phyloP scores from a whole-genome alignment of 2,113 vertebrate species.

The Atlantisia rogersi region DNA sequence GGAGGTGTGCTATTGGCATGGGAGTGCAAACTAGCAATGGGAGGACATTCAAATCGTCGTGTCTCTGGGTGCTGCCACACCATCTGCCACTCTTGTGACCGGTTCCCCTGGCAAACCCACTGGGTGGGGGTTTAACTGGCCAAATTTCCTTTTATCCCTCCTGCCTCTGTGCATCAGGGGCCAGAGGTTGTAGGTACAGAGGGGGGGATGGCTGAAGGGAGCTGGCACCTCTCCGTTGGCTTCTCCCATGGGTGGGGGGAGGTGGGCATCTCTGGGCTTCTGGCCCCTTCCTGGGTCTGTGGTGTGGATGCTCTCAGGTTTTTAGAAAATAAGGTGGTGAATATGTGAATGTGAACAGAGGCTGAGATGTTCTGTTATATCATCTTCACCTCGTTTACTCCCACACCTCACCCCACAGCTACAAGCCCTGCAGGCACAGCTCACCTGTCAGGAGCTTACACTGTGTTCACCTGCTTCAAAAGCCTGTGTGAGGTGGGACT shows the following conservation, averaged over 20 bases:
- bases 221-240: too few relatives aligned
- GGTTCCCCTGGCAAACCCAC: neutral
- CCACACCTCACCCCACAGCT: too few relatives aligned
- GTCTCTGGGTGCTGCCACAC: neutral
- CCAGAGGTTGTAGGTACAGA: too few relatives aligned
- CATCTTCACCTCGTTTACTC: too few relatives aligned
- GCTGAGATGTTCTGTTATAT: too few relatives aligned
- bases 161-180: neutral
- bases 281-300: neutral
- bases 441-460: too few relatives aligned
- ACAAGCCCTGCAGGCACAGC: too few relatives aligned
- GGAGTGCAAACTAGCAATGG: neutral
- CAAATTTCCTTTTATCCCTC: neutral
- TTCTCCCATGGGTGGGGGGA: rapidly evolving
- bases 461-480: too few relatives aligned
- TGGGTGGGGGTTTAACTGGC: neutral
- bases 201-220: neutral
- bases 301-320: too few relatives aligned
- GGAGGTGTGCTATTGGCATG: neutral
- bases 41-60: neutral
- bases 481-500: too few relatives aligned
- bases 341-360: too few relatives aligned
- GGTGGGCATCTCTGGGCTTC: neutral
- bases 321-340: too few relatives aligned
- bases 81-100: neutral